These are phyloP conservation scores for Petrosia ficiformis DNA, from an alignment of 37 sponge, comb jelly and placozoan species.

Conservation along the genomic window DNA sequence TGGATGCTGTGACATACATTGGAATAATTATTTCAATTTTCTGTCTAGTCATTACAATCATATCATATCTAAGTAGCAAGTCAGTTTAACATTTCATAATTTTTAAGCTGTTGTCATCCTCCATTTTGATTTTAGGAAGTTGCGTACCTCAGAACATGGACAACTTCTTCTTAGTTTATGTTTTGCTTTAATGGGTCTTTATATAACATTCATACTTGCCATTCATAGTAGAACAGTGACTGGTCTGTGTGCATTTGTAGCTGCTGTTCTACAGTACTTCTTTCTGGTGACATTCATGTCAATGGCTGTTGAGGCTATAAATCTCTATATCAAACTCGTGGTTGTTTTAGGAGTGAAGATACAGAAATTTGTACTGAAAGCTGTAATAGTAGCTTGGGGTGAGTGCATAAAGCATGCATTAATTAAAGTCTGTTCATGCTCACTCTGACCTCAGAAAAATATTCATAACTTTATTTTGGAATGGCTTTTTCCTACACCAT, in stretches of 20 bases:
- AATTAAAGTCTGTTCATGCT: too few relatives aligned
- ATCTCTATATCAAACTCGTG: slow-evolving; percentile 34
- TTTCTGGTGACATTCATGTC: slow-evolving; percentile 25
- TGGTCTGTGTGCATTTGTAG: slow-evolving; percentile 11
- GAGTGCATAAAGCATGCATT: slow-evolving; percentile 13
- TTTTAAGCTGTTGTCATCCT: background rate
- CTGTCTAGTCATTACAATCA: slow-evolving; percentile 19
- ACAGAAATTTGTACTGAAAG: slow-evolving; percentile 11
- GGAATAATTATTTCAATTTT: slow-evolving; percentile 41
- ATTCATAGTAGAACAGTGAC: background rate
- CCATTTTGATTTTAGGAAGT: slow-evolving; percentile 25
- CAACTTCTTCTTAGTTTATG: slow-evolving; percentile 47
- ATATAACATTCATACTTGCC: slow-evolving; percentile 31
- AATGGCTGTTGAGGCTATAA: slow-evolving; percentile 42
- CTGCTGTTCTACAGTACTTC: slow-evolving; percentile 51
- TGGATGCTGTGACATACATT: slow-evolving; percentile 51
- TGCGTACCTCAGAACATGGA: slow-evolving; percentile 15
- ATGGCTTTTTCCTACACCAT: too few relatives aligned
- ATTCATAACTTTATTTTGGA: too few relatives aligned
- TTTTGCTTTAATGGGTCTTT: slow-evolving; percentile 33
- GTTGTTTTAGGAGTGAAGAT: slow-evolving; percentile 9
- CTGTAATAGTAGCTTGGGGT: slow-evolving; percentile 33
- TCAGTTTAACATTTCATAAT: background rate
- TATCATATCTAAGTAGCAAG: slow-evolving; percentile 49
- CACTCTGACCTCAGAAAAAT: too few relatives aligned